These are phyloP conservation scores for Calameuta idolon DNA, from an alignment of 2,888 invertebrate species.

Conservation along the genomic window DNA sequence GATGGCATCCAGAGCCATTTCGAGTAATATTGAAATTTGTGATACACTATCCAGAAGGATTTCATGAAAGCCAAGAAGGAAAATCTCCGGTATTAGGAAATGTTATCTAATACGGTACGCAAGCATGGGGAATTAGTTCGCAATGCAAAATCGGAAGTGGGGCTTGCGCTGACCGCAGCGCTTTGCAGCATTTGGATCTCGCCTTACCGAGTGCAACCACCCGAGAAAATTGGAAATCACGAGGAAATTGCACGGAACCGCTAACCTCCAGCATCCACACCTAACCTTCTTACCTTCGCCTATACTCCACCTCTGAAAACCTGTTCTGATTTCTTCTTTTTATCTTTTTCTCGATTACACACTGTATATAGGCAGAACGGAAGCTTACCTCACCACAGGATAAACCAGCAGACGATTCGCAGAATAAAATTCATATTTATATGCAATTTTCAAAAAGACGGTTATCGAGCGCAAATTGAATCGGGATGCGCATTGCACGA, in stretches of 20 bases:
- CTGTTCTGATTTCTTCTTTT: too few species aligned
- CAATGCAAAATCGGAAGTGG: conserved; percentile 15
- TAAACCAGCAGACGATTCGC: neutral
- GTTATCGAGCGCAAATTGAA: conserved; percentile 26
- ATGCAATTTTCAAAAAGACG: conserved; percentile 26
- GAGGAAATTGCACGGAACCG: conserved; percentile 39
- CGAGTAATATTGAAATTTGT: conserved; percentile 32
- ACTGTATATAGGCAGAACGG: too few species aligned
- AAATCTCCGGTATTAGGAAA: conserved; percentile 44
- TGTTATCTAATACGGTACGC: conserved; percentile 41
- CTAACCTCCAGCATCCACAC: neutral
- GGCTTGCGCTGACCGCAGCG: conserved; percentile 38
- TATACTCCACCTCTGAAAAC: too few species aligned
- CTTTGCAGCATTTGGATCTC: conserved; percentile 32
- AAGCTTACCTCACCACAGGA: too few species aligned
- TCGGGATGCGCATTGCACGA: conserved; percentile 9
- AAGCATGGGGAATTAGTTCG: conserved; percentile 37
- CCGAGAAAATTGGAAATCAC: conserved; percentile 56
- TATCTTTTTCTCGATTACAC: too few species aligned
- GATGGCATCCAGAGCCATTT: conserved; percentile 30
- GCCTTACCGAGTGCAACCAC: conserved; percentile 33
- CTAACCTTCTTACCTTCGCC: too few species aligned
- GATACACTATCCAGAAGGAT: too few species aligned
- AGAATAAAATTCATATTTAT: conserved; percentile 17
- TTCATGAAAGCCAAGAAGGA: neutral